Evolutionary conservation across 2,113 vertebrate species (phyloP), one percentile per base, ranked within the genome.

Genomic region (Aegithalos caudatus): DNA sequence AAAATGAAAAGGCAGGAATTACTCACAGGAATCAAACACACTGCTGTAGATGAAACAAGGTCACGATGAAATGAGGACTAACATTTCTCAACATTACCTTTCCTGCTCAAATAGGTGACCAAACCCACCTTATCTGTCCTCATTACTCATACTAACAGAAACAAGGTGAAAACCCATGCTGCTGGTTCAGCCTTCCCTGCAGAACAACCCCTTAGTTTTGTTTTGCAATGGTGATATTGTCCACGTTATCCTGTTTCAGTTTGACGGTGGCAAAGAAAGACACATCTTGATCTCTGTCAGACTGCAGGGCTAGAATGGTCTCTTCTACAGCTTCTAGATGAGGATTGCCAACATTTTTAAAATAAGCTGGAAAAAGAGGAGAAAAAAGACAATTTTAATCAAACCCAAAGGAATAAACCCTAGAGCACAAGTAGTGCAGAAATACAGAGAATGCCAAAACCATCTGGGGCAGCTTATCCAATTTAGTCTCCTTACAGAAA

Each of bases 221-320:
- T 28, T 97, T 97, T 42, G 67, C 96, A 45, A 98, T 86, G 38
- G 97, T 88, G 45, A 98, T 92, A 6, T 94, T 98, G 91, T 98
- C 98, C 86, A 93, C 70, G 33, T 98, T 50, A 94, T 84, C 95
- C 94, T 88, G 97, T 84, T 97, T 98, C 65, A 99, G 98, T 88
- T 99, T 98, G 65, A 98, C 92, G 80, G 98, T 98, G 93, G 99
- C 98, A 42, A 99, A 99, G 97, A 99, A 99, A 35, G 98, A 98
- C 64, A 99, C 98, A 25, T 99, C 99, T 64, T 98, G 98, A 97
- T 99, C 98, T 93, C 96, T 98, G 96, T 99, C 99, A 4, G 98
- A 98, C 40, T 99, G 98, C 95, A 99, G 96, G 45, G 98, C 96
- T 91, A 98, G 97, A 76, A 99, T 94, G 0, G 99, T 98, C 97